These are phyloP conservation scores for Ectemnius continuus DNA, from an alignment of 2,888 invertebrate species.

Conservation along the genomic window DNA sequence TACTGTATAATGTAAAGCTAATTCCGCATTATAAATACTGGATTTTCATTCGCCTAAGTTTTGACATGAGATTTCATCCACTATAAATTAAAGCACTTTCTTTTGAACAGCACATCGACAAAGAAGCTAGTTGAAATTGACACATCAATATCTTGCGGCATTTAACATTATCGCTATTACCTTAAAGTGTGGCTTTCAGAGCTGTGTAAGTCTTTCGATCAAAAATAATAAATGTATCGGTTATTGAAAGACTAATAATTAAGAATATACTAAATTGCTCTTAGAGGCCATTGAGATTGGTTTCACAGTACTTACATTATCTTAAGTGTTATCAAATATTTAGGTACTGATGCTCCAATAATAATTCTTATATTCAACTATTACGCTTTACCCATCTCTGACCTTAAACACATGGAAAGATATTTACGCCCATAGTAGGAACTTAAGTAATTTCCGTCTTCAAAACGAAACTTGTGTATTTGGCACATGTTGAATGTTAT, in stretches of 20 bases:
- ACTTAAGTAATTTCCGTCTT: conserved; percentile 30
- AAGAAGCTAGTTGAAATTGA: conserved; percentile 25
- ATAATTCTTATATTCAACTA: conserved; percentile 20
- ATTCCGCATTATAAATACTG: conserved; percentile 27
- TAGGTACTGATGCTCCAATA: conserved; percentile 15
- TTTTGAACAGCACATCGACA: conserved; percentile 8
- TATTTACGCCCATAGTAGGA: conserved; percentile 41
- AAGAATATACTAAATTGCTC: background rate
- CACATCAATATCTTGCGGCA: conserved; percentile 26
- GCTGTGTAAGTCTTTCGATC: conserved; percentile 29
- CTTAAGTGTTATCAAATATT: conserved; percentile 7
- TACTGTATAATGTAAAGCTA: conserved; percentile 41
- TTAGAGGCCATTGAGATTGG: background rate
- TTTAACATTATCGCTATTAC: conserved; percentile 6
- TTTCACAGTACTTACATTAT: too few relatives aligned
- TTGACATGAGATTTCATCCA: conserved; percentile 49
- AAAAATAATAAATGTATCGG: conserved; percentile 15
- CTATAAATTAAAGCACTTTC: conserved; percentile 25
- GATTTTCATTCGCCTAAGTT: conserved; percentile 33
- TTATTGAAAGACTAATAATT: background rate
- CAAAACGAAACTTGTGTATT: conserved; percentile 16
- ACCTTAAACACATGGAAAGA: conserved; percentile 27
- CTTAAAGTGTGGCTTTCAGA: conserved; percentile 27
- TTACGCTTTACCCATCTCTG: conserved; percentile 28
- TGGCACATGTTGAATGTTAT: conserved; percentile 42